Percentiles rank a stretch among this genome's conserved stretches.
phyloP scores from a whole-genome alignment of 2,797 vertebrate species.

The Enteromius paludinosus region DNA sequence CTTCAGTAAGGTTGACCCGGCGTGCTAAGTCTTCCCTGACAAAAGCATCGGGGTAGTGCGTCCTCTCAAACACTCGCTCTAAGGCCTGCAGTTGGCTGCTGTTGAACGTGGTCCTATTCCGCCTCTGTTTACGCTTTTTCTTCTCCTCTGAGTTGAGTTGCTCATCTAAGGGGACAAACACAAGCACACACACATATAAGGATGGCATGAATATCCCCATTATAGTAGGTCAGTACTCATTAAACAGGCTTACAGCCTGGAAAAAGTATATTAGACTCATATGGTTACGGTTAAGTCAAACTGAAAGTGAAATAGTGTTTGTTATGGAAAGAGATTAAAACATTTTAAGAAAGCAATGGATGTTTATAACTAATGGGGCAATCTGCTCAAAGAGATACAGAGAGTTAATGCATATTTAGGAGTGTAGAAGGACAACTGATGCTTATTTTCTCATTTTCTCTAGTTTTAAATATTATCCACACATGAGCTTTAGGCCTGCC shows the following conservation, averaged over 20 bases:
- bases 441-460: neutral
- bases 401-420: neutral
- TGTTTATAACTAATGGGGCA: neutral
- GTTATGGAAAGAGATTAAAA: neutral
- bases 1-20: slow-evolving; percentile 96
- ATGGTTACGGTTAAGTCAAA: neutral
- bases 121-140: slow-evolving; percentile 96
- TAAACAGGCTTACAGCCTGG: neutral
- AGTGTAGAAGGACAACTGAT: neutral
- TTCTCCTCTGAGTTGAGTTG: slow-evolving; percentile 96
- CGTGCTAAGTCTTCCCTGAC: slow-evolving; percentile 97
- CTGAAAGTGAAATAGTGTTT: neutral
- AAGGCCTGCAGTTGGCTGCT: slow-evolving; percentile 98
- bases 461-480: neutral
- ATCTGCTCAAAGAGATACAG: neutral
- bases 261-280: neutral
- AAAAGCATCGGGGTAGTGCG: slow-evolving; percentile 97
- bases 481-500: neutral
- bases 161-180: slow-evolving; percentile 79
- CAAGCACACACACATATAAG: slow-evolving; percentile 6
- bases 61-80: slow-evolving; percentile 96
- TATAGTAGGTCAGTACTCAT: neutral
- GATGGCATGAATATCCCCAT: neutral
- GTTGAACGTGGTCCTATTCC: slow-evolving; percentile 98
- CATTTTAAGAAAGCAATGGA: neutral